A percentile compares a stretch with the other conserved stretches of the same genome.
Evolutionary conservation across 2,888 invertebrate species (phyloP).

Genomic region (Megastigmus dorsalis): DNA sequence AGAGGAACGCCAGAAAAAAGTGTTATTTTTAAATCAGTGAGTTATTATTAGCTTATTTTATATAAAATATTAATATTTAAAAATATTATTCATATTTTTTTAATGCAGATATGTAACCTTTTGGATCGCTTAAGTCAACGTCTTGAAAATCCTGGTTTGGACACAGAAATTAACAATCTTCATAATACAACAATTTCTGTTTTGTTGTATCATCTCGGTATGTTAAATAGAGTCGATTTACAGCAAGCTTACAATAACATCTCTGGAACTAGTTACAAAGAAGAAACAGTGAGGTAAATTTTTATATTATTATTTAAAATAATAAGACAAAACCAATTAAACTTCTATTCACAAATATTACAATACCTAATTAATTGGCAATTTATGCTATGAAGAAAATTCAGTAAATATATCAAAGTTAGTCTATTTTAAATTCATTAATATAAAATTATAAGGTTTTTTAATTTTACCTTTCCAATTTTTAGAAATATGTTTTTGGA

Average conservation of each 20-base stretch:
- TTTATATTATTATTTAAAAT: background rate
- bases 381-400: no score
- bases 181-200: conserved; percentile 74
- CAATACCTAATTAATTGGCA: no score
- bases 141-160: conserved; percentile 70
- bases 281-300: conserved; percentile 80
- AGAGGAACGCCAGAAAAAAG: conserved; percentile 65
- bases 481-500: conserved; percentile 82
- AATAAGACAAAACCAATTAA: background rate
- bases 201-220: conserved; percentile 72
- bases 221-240: conserved; percentile 71
- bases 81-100: background rate
- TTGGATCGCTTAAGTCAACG: conserved; percentile 69
- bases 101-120: conserved; percentile 65
- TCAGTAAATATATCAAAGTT: no score
- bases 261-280: conserved; percentile 82
- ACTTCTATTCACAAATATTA: no score
- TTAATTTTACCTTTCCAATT: no score
- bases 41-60: conserved; percentile 37
- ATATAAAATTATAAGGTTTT: no score
- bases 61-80: background rate
- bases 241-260: conserved; percentile 69
- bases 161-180: conserved; percentile 68
- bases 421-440: no score
- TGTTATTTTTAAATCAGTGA: conserved; percentile 65